Base-by-base conservation (phyloP, 2,113 vertebrate species). In the Saccopteryx bilineata region DNA sequence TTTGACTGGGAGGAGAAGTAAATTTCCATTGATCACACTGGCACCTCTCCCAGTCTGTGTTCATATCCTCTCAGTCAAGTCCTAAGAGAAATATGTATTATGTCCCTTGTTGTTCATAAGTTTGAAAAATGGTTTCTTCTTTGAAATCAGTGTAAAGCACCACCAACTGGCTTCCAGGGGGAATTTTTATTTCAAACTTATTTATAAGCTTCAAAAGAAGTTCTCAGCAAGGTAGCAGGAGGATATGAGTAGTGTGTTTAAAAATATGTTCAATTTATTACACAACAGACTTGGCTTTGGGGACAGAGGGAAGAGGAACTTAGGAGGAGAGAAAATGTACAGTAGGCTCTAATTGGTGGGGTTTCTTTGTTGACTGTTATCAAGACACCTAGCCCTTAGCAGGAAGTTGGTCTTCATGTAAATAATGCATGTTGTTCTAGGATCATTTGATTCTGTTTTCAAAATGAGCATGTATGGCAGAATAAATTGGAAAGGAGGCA, bases 181-280 rank as follows among this genome's bases (percentile, higher is more conserved):
- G 69, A 96, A 96, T 97, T 97, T 94, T 96, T 91, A 91, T 92
- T 98, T 98, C 85, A 93, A 71, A 91, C 80, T 97, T 97, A 92
- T 56, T 92, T 85, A 78, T 92, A 95, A 95, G 75, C 31, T 94
- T 94, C 95, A 90, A 88, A 96, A 95, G 81, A 93, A 52, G 17
- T 92, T 92, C 93, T 88, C 58, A 74, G 88, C 60, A 95, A 54
- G 46, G 92, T 74, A 92, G 17, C 83, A 68, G 74, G 90, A 95
- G 72, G 54, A 0, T 81, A 50, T 81, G 94, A 94, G 18, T 9
- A 58, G 60, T 81, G 26, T n/a, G 12, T 88, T 93, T 95, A 76
- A 46, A 85, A 24, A 28, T 93, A 33, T 87, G 10, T 46, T 8
- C 90, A 31, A 79, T 82, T 91, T 89, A 87, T 74, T 94, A 80